Base-by-base conservation (phyloP, 2,888 invertebrate genomes). In the Pheosia tremula region DNA sequence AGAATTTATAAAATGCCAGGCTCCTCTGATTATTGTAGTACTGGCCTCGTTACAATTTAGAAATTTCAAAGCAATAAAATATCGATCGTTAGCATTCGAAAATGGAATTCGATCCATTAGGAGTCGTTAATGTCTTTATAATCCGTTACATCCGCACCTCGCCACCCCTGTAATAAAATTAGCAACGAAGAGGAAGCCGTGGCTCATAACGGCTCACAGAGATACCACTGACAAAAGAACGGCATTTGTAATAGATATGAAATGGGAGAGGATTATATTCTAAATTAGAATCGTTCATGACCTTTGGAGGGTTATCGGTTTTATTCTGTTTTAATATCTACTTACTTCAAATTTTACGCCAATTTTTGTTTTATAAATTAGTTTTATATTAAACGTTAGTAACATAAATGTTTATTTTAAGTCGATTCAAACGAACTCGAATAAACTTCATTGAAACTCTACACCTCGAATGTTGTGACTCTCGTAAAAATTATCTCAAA, bases 101-200 rank as follows among this genome's bases (percentile, higher is more conserved):
- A 74, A 79, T 75, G 75, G 76, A 80, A 82, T 74, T 75, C 79
- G 79, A 85, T 83, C 76, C 80, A 81, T 81, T 78, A 69, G 78
- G 77, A 81, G 80, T 85, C 80, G 87, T 81, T 85, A 87, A 89
- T 86, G 80, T 82, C 69, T 62, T 72, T 79, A 83, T 86, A 89
- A 89, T 87, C 86, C 86, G 84, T 81, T 77, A 87, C 86, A 89
- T 89, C 88, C 89, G 85, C 77, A 82, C 68, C 75, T 77, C 72
- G 69, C 63, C 68, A 79, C 83, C 83, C 84, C 79, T 82, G 79
- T 80, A 83, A 83, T 82, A 83, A 87, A 88, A 87, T 90, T 86
- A 86, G 87, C 87, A 81, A 85, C 79, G 77, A 75, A 81, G 76
- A 85, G 84, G 86, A 88, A 84, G 81, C 81, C 76, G 84, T 85